A percentile compares a stretch with the other conserved stretches of the same genome.
Conservation (phyloP, 2,888 invertebrate genomes). For the Anaspis maculata region DNA sequence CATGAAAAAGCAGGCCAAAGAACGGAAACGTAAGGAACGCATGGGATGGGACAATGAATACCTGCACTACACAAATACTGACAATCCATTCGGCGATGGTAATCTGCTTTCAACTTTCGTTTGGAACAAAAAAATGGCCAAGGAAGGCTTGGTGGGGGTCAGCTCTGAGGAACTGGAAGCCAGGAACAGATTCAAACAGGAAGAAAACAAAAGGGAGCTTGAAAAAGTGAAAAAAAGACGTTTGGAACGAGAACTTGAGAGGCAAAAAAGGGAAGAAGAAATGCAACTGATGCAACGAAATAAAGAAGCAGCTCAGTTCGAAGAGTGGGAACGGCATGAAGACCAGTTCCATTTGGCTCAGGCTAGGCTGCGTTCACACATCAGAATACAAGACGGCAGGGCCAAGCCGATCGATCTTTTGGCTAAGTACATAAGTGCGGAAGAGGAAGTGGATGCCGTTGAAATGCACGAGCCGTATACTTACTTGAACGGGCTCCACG, state of each 20-base stretch:
- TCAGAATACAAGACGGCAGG: conserved; percentile 92
- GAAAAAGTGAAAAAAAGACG: conserved; percentile 90
- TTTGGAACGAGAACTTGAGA: conserved; percentile 79
- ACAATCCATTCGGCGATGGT: conserved; percentile 98
- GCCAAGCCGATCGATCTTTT: conserved; percentile 97
- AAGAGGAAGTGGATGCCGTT: conserved; percentile 83
- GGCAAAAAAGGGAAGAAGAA: conserved; percentile 74
- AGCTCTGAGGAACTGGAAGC: conserved; percentile 73
- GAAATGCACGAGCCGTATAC: conserved; percentile 99
- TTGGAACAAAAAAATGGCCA: conserved; percentile 93
- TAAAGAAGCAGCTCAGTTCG: conserved; percentile 83
- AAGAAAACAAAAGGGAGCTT: conserved; percentile 84
- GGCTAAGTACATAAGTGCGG: conserved; percentile 90
- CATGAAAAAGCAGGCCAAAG: conserved; percentile 86
- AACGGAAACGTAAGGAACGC: conserved; percentile 74
- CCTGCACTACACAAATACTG: conserved; percentile 93
- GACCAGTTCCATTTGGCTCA: conserved; percentile 97
- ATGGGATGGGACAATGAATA: conserved; percentile 99
- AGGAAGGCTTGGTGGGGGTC: conserved; percentile 78
- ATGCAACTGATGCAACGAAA: conserved; percentile 77
- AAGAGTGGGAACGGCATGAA: conserved; percentile 93
- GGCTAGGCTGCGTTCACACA: conserved; percentile 85
- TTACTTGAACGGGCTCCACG: conserved; percentile 82
- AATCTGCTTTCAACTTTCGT: conserved; percentile 91
- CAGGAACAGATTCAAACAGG: conserved; percentile 75